phyloP scores from a whole-genome alignment of 2,888 invertebrate species.

The Plagodis pulveraria region DNA sequence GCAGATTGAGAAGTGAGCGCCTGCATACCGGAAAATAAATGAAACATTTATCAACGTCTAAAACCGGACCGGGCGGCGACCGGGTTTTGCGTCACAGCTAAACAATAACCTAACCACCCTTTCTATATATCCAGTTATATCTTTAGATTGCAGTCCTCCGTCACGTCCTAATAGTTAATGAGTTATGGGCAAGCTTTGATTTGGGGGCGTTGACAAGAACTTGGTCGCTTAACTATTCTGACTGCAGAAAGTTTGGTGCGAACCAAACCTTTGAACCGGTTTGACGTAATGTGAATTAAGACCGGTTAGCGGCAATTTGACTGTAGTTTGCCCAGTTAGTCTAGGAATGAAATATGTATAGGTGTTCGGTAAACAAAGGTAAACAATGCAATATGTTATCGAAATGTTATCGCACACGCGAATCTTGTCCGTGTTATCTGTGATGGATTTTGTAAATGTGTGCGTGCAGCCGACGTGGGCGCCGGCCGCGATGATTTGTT shows the following conservation, averaged over 20 bases:
- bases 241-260: not conserved
- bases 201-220: not conserved
- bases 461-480: no score
- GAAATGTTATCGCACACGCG: no score
- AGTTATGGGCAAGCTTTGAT: slow-evolving; percentile 1
- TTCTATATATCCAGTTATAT: not conserved
- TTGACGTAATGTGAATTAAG: no score
- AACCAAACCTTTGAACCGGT: not conserved
- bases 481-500: no score
- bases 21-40: slow-evolving; percentile 69
- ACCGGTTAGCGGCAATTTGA: no score
- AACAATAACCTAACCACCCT: slow-evolving; percentile 5
- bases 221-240: not conserved
- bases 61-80: slow-evolving; percentile 54
- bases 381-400: no score
- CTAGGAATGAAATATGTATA: no score
- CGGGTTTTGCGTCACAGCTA: slow-evolving; percentile 52
- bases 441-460: no score
- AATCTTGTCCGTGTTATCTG: no score
- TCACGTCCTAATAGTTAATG: not conserved
- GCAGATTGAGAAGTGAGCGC: slow-evolving; percentile 58
- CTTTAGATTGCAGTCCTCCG: slow-evolving; percentile 1
- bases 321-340: no score
- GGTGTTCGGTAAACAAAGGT: no score
- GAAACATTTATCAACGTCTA: slow-evolving; percentile 80